A percentile compares a stretch with the other conserved stretches of the same genome.
phyloP scores from a whole-genome alignment of 2,797 vertebrate genomes.

The Notoglanidium macrostoma region DNA sequence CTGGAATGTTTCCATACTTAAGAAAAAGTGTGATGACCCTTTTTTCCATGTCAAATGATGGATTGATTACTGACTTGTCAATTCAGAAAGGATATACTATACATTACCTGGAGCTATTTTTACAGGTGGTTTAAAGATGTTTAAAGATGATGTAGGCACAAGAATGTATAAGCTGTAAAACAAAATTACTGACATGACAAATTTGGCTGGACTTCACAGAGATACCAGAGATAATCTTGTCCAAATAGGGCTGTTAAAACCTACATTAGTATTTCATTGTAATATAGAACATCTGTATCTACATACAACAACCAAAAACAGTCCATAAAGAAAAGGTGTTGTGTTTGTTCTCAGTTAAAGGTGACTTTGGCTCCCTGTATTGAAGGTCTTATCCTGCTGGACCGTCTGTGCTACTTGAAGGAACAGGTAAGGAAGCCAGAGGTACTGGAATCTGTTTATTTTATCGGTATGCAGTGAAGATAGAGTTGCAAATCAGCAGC shows the following conservation, averaged over 20 bases:
- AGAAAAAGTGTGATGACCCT: not conserved
- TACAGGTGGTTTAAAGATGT: not conserved
- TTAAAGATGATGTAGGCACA: not conserved
- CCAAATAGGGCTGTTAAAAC: not conserved
- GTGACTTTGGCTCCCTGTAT: constrained; percentile 92
- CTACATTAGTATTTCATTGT: not conserved
- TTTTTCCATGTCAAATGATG: not conserved
- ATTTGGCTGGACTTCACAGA: not conserved
- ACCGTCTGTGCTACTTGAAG: constrained; percentile 93
- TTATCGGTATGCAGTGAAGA: not conserved
- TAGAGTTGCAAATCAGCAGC: not conserved
- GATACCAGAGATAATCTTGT: not conserved
- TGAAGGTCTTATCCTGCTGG: constrained; percentile 91
- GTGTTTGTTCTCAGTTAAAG: constrained; percentile 79
- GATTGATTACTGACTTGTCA: not conserved
- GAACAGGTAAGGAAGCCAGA: constrained; percentile 83
- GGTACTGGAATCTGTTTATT: not conserved
- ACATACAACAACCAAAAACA: not conserved
- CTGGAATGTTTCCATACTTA: not conserved
- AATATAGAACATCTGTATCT: not conserved
- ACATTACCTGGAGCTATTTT: not conserved
- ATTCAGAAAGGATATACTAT: not conserved
- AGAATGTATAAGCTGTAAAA: not conserved
- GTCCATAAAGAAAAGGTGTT: not conserved
- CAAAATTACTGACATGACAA: not conserved